Evolutionary conservation across 1,140 invertebrate genomes (phyloP).

Genomic region (Apis florea): DNA sequence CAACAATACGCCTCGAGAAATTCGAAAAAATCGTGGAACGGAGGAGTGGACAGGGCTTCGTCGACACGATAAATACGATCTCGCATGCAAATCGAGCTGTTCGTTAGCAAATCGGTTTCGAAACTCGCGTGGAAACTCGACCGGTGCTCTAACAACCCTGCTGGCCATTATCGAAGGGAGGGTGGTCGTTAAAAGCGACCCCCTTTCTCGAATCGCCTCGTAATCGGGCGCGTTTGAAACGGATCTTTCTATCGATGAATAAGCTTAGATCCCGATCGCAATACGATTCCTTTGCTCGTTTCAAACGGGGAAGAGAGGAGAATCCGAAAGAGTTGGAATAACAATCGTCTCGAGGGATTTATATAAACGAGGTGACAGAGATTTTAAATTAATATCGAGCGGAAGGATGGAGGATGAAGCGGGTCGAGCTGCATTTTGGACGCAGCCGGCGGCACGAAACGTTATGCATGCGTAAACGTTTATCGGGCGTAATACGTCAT

Average conservation of each 20-base stretch:
- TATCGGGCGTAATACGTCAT: constrained; percentile 16
- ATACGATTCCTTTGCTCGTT: too few relatives aligned
- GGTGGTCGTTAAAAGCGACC: neutral
- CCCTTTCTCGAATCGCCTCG: neutral
- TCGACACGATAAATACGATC: constrained; percentile 69
- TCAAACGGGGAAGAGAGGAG: neutral
- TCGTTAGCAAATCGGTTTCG: constrained; percentile 66
- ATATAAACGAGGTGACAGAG: neutral
- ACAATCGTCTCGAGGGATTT: neutral
- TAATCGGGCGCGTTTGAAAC: neutral
- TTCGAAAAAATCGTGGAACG: too few relatives aligned
- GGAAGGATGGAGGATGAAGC: too few relatives aligned
- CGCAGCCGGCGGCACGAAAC: neutral
- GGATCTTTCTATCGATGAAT: neutral
- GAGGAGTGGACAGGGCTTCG: too few relatives aligned
- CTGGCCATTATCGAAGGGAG: constrained; percentile 38
- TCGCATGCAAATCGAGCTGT: constrained; percentile 63
- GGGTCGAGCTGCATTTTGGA: too few relatives aligned
- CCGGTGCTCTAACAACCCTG: constrained; percentile 54
- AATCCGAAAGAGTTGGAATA: neutral
- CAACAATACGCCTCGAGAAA: too few relatives aligned
- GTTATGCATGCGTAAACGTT: constrained; percentile 25
- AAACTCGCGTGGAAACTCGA: constrained; percentile 61
- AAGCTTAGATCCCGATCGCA: too few relatives aligned
- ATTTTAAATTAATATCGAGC: constrained; percentile 12